A percentile compares a stretch with the other conserved stretches of the same genome.
Conservation (phyloP, 2,888 invertebrate species). For the Phortica magna region DNA sequence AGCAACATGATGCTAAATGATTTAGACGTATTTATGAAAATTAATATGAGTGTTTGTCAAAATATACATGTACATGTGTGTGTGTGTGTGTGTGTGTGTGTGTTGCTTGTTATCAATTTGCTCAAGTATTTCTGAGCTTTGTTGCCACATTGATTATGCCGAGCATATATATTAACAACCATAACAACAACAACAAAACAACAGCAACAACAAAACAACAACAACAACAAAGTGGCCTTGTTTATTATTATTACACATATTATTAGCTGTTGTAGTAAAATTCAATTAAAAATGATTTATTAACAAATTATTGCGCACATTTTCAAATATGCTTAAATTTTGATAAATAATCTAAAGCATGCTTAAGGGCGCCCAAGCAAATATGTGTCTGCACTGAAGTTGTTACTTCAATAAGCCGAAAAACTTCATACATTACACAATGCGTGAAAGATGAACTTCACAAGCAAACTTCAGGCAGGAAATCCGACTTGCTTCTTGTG, state of each 20-base stretch:
- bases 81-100: constrained; percentile 26
- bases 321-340: background rate
- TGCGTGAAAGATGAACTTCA: too few relatives aligned
- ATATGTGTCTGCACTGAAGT: too few relatives aligned
- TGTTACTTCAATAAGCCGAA: too few relatives aligned
- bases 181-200: constrained; percentile 40
- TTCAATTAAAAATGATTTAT: constrained; percentile 20
- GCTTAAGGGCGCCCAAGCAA: too few relatives aligned
- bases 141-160: background rate
- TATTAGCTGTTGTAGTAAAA: background rate
- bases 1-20: constrained; percentile 37
- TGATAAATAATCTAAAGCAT: background rate
- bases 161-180: too few relatives aligned
- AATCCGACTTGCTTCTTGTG: background rate
- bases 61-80: constrained; percentile 30
- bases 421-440: too few relatives aligned
- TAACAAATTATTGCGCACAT: background rate
- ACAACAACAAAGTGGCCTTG: constrained; percentile 36
- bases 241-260: constrained; percentile 4
- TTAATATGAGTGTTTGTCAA: constrained; percentile 49
- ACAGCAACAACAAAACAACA: constrained; percentile 18
- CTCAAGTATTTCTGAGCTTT: constrained; percentile 21
- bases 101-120: constrained; percentile 51
- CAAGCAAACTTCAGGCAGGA: background rate
- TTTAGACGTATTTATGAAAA: constrained; percentile 45